phyloP scores from a whole-genome alignment of 2,888 invertebrate genomes.

The Dendrolimus houi region DNA sequence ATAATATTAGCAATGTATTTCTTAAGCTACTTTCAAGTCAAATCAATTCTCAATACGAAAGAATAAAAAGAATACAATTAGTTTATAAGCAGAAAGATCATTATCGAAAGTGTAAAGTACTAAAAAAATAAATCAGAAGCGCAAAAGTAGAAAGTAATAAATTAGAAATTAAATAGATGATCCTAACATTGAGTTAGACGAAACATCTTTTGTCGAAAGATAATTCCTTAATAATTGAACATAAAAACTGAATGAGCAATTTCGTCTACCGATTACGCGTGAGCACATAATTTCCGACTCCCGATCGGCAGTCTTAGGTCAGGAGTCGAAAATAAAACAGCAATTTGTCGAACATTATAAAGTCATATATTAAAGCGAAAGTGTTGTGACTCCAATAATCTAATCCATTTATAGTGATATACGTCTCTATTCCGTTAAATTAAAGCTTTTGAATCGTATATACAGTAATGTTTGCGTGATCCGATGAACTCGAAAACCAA shows the following conservation, averaged over 20 bases:
- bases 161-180: not conserved
- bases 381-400: conserved; percentile 14
- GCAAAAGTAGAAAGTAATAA: not conserved
- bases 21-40: no score
- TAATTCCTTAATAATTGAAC: conserved; percentile 1
- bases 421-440: conserved; percentile 8
- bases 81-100: not conserved
- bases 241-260: conserved; percentile 11
- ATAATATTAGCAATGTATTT: no score
- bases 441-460: conserved; percentile 1
- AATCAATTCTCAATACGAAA: no score
- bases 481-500: conserved; percentile 34
- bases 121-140: not conserved
- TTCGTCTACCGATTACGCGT: conserved; percentile 10
- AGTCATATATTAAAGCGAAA: conserved; percentile 41
- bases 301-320: conserved; percentile 26
- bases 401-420: conserved; percentile 5
- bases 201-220: not conserved
- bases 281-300: conserved; percentile 14
- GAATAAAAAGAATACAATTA: no score
- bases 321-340: conserved; percentile 37
- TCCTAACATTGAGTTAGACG: not conserved
- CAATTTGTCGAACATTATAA: conserved; percentile 43
- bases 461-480: conserved; percentile 35
- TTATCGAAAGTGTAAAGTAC: not conserved